Conservation (phyloP, 53 echinoderm and acorn worm species). For the Holothuria scabra region DNA sequence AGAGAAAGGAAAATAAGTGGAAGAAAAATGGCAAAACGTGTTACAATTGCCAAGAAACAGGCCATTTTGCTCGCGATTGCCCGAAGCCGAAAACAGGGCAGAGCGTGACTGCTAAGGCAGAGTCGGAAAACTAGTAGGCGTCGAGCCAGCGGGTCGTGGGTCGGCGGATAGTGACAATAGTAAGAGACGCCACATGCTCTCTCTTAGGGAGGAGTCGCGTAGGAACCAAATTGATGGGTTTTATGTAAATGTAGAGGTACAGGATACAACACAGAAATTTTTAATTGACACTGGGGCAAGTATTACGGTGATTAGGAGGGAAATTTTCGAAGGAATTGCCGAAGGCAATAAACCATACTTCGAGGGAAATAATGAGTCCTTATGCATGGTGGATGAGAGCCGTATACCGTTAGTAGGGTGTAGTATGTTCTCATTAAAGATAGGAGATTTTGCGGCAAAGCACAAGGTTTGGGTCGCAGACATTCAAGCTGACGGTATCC, state of each 20-base stretch:
- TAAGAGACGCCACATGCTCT: background rate
- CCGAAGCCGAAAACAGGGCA: background rate
- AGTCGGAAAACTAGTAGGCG: background rate
- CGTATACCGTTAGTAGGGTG: constrained; percentile 1
- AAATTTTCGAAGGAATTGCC: background rate
- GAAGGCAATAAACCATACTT: background rate
- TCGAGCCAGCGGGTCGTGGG: background rate
- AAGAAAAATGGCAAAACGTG: background rate
- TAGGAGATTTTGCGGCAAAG: background rate
- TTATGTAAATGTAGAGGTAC: background rate
- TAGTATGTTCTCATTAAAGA: constrained; percentile 29
- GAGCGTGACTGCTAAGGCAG: background rate
- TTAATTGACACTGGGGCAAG: constrained; percentile 30
- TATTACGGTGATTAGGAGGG: background rate
- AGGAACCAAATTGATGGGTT: background rate
- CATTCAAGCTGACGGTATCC: background rate
- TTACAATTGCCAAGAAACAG: constrained; percentile 20
- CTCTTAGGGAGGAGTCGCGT: background rate
- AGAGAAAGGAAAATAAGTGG: background rate
- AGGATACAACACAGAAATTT: background rate
- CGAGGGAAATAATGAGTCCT: background rate
- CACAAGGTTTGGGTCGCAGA: constrained; percentile 4
- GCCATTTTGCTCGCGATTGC: constrained; percentile 16
- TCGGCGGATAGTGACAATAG: background rate
- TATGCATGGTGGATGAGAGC: constrained; percentile 7